Evolutionary conservation across 2,113 vertebrate species (phyloP).

Genomic region (Orientallactaga bullata): DNA sequence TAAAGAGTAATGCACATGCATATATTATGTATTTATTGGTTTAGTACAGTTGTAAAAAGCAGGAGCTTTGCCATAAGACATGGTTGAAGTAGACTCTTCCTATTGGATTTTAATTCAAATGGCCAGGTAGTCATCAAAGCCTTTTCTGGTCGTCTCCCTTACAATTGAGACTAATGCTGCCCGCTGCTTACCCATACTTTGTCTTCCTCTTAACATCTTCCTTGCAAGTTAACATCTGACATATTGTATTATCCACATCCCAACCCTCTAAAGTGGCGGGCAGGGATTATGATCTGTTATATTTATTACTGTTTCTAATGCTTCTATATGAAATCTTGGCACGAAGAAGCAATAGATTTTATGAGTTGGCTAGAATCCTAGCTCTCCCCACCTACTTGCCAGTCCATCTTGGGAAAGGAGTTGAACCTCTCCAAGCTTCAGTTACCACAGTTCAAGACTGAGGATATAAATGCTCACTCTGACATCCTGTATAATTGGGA

Average conservation of each 20-base stretch:
- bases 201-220: not conserved
- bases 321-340: not conserved
- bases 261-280: not conserved
- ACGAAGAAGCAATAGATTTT: not conserved
- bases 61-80: not conserved
- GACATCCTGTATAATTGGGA: not conserved
- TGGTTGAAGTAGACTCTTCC: not conserved
- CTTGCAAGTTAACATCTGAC: not conserved
- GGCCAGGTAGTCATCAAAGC: not conserved
- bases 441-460: not conserved
- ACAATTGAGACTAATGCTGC: not conserved
- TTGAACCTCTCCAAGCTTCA: not conserved
- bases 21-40: not conserved
- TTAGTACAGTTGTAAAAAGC: not conserved
- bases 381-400: not conserved
- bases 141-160: not conserved
- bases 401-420: not conserved
- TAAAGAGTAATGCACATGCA: not conserved
- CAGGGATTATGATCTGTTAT: not conserved
- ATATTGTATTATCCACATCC: not conserved
- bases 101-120: not conserved
- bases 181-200: not conserved
- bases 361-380: not conserved
- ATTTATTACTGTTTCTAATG: constrained; percentile 3
- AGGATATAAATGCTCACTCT: not conserved